Evolutionary conservation across 2,113 vertebrate species (phyloP).

Genomic region (Peromyscus polionotus): DNA sequence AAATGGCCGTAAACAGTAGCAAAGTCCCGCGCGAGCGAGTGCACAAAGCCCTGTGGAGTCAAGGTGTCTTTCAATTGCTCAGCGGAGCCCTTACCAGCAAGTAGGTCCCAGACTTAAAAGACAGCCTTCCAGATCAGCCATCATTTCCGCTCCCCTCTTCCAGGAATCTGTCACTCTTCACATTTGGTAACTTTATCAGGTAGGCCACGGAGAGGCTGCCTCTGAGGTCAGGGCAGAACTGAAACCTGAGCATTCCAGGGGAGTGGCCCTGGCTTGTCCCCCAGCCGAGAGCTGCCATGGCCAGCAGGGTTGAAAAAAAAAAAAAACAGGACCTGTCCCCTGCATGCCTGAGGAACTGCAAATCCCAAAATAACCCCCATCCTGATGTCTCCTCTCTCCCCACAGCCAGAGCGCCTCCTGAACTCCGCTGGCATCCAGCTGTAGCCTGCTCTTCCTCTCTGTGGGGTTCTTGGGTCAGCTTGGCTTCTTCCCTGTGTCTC

Average conservation of each 20-base stretch:
- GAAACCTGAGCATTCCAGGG: constrained; percentile 36
- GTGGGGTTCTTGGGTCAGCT: background rate
- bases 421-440: no score
- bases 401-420: background rate
- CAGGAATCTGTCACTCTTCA: constrained; percentile 37
- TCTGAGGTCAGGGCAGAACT: constrained; percentile 10
- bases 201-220: background rate
- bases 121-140: background rate
- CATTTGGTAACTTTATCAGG: constrained; percentile 46
- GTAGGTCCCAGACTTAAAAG: background rate
- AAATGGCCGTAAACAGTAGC: background rate
- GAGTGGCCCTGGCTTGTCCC: background rate
- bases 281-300: background rate
- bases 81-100: no score
- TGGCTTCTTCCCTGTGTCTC: background rate
- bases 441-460: background rate
- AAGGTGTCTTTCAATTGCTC: background rate
- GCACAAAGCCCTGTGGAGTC: accelerated
- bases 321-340: background rate
- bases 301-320: background rate
- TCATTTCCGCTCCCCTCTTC: background rate
- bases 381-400: background rate
- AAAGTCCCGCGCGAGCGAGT: background rate
- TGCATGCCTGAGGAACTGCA: accelerated
- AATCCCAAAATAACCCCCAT: background rate